Evolutionary conservation across 2,888 invertebrate species (phyloP).

Genomic region (Eudasyphora cyanicolor): DNA sequence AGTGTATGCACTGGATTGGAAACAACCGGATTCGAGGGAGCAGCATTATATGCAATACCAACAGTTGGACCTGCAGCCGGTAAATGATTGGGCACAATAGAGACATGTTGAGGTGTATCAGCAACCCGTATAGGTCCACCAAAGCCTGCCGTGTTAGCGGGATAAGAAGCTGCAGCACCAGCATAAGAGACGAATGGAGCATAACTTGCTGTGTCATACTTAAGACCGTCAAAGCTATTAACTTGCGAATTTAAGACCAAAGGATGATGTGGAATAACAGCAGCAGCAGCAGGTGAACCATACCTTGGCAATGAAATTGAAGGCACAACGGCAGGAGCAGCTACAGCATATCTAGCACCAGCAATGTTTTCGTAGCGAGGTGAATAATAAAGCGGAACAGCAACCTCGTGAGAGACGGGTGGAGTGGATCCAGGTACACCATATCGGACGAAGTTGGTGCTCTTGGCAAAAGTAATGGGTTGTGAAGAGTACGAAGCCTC

Average conservation of each 20-base stretch:
- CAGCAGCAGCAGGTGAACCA: background rate
- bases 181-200: background rate
- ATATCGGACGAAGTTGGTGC: no score
- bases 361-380: no score
- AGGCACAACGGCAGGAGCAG: background rate
- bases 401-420: no score
- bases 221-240: background rate
- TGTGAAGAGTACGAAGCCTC: no score
- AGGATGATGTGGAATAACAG: background rate
- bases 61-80: background rate
- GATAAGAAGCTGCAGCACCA: background rate
- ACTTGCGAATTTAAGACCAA: background rate
- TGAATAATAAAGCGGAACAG: no score
- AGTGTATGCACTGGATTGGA: background rate
- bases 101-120: background rate
- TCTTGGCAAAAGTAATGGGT: no score
- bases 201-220: background rate
- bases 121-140: background rate
- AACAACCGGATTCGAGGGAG: background rate
- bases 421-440: no score
- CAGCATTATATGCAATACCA: background rate
- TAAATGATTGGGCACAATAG: background rate
- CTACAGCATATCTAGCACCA: background rate
- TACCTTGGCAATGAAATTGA: no score
- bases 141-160: background rate